Evolutionary conservation across 2,113 vertebrate species (phyloP), one percentile per base, ranked within the genome.

Genomic region (Pollachius pollachius): DNA sequence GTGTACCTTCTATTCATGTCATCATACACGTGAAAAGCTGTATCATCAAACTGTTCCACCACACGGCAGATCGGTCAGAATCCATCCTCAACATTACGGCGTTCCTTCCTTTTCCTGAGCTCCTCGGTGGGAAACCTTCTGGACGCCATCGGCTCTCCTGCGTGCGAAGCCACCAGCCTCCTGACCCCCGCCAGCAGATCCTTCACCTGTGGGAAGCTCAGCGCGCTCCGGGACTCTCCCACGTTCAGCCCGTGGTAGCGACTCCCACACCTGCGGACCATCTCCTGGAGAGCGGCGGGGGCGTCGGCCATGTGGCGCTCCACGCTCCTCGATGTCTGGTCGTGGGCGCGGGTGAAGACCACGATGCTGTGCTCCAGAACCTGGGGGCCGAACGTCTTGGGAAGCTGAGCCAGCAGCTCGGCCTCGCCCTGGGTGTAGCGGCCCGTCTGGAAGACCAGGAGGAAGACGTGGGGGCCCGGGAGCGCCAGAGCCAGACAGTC

Each of bases 341-440:
- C 58, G 0, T 83, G 61, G 0, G 65, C 62, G 17, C 52, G 62
- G 4, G 82, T 72, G 3, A 87, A 80, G 37, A 88, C 72, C 19
- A 87, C 3, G 3, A 83, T 12, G 56, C 70, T 9, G 37, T 67
- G 80, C 37, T 84, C 80, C 0, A 34, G 15, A 0, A 81, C 37
- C 11, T 81, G 73, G 12, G 57, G n/a, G 1, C 81, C 85, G 1
- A 85, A 83, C 48, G 76, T 74, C 74, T 16, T 83, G 77, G 79
- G 82, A 63, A 87, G 65, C 11, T 67, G 69, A 12, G 17, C 17
- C 0, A 84, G 69, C 74, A 84, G 80, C 62, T 76, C 25, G 3
- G 68, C 61, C 72, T 87, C 81, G 0, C 81, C 84, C 64, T 81
- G 83, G 58, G 83, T 84, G 76, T 84, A 84, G 65, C 74, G 77